Conservation (phyloP, 2,113 vertebrate species). For the Lagopus muta region DNA sequence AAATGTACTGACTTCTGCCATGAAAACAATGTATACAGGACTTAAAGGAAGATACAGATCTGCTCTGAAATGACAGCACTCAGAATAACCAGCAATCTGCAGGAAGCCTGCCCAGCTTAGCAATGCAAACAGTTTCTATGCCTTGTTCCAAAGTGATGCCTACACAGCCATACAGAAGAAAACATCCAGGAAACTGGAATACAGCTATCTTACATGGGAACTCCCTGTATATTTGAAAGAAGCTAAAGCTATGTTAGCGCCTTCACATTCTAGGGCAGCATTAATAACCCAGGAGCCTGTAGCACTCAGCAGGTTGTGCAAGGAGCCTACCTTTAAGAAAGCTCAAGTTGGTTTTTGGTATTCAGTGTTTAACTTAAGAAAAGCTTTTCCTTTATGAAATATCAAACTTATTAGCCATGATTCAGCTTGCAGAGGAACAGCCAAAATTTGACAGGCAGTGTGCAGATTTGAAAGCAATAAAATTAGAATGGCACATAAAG, state of each 20-base stretch:
- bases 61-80: not conserved
- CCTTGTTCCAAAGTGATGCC: not conserved
- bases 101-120: not conserved
- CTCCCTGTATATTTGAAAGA: not conserved
- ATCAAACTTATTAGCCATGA: not conserved
- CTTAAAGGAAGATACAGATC: slow-evolving; percentile 4
- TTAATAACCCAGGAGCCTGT: not conserved
- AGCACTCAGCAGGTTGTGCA: not conserved
- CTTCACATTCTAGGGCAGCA: not conserved
- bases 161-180: not conserved
- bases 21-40: not conserved
- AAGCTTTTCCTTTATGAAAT: not conserved
- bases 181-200: not conserved
- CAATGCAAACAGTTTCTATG: not conserved
- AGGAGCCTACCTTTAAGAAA: not conserved
- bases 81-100: not conserved
- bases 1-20: not conserved
- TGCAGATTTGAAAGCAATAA: not conserved
- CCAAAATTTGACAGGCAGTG: not conserved
- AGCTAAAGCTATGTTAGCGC: not conserved
- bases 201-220: not conserved
- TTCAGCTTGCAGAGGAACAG: not conserved
- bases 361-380: not conserved
- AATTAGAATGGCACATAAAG: not conserved
- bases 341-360: not conserved